A percentile compares a stretch with the other conserved stretches of the same genome.
These are phyloP conservation scores for Patella caerulea DNA, from an alignment of 2,888 invertebrate species.

Conservation along the genomic window DNA sequence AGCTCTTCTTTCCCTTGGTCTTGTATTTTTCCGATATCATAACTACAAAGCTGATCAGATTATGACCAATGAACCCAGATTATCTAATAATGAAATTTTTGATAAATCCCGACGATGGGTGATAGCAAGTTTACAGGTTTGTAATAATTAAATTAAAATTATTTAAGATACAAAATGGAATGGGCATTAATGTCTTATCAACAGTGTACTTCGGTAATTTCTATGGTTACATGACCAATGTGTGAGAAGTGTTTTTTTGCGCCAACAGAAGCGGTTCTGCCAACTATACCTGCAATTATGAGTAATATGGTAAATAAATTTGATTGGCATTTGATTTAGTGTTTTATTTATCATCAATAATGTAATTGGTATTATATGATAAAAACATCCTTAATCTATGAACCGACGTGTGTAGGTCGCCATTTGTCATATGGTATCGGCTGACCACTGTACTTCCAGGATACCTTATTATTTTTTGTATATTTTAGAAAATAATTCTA, in stretches of 20 bases:
- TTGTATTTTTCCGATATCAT: conserved; percentile 95
- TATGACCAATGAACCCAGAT: conserved; percentile 81
- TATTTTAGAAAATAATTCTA: conserved; percentile 88
- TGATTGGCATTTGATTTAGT: too few relatives aligned
- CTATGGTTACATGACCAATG: neutral
- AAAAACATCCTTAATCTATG: too few relatives aligned
- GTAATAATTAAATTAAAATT: neutral
- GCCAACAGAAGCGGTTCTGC: neutral
- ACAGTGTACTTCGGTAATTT: neutral
- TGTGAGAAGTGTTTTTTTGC: neutral
- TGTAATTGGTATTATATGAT: too few relatives aligned
- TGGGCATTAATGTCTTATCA: neutral
- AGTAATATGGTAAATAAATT: too few relatives aligned
- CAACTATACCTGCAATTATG: too few relatives aligned
- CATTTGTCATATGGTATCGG: too few relatives aligned
- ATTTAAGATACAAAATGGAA: too few relatives aligned
- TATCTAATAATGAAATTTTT: conserved; percentile 95
- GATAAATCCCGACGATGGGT: conserved; percentile 91
- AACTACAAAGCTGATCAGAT: conserved; percentile 83
- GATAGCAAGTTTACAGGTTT: conserved; percentile 90
- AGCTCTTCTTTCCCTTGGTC: conserved; percentile 91
- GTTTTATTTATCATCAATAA: too few relatives aligned
- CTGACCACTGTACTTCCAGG: too few relatives aligned
- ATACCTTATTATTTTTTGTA: too few relatives aligned
- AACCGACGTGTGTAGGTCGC: too few relatives aligned